Evolutionary conservation across 2,797 vertebrate species (phyloP).

Genomic region (Myoxocephalus aenaeus): DNA sequence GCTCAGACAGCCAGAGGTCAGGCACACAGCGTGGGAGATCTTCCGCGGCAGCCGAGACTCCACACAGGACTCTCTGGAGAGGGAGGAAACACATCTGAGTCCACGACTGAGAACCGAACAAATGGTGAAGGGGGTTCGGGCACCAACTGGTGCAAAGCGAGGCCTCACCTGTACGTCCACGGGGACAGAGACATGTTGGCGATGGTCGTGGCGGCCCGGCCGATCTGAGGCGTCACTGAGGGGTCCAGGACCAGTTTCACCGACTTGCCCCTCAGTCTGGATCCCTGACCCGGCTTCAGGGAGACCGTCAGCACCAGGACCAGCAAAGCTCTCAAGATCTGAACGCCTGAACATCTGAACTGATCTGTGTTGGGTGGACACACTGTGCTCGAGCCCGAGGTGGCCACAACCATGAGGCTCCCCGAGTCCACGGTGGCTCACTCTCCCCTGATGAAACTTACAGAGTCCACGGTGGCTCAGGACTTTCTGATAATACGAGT

Average conservation of each 20-base stretch:
- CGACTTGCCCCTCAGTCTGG: not conserved
- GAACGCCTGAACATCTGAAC: no score
- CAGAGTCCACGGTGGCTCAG: no score
- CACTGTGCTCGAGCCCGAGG: no score
- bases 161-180: conserved; percentile 80
- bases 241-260: conserved; percentile 47
- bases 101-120: not conserved
- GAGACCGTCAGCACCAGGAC: conserved; percentile 51
- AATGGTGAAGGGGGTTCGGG: not conserved
- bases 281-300: not conserved
- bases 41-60: conserved; percentile 62
- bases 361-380: no score
- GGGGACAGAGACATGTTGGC: conserved; percentile 78
- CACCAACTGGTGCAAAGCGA: not conserved
- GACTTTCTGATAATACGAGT: no score
- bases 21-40: conserved; percentile 75
- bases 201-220: not conserved
- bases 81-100: not conserved
- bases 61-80: conserved; percentile 55
- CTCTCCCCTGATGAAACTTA: no score
- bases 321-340: conserved; percentile 65
- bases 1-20: conserved; percentile 70
- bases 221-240: not conserved
- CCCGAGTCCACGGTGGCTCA: no score
- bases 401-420: no score